Percentiles rank a stretch among this genome's conserved stretches.
phyloP scores from a whole-genome alignment of 2,888 invertebrate species.

The Trichogramma dendrolimi region DNA sequence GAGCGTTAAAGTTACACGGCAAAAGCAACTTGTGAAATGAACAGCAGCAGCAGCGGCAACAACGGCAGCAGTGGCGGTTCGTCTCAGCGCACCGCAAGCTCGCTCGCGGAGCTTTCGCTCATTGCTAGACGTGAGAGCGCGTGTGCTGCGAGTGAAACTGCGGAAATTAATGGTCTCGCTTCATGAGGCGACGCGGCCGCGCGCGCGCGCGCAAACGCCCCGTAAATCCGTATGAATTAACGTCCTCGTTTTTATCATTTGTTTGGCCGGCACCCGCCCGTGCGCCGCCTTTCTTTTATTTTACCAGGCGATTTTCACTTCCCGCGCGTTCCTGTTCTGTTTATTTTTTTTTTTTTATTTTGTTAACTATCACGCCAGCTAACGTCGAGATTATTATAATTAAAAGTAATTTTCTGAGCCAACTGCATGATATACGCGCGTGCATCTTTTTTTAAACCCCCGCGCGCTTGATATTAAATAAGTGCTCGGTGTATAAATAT shows the following conservation, averaged over 20 bases:
- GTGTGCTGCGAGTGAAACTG: not conserved
- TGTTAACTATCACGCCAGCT: no score
- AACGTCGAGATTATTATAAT: no score
- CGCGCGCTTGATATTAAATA: no score
- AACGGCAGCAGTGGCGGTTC: not conserved
- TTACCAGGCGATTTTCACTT: no score
- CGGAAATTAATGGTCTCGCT: conserved; percentile 17
- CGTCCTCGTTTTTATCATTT: conserved; percentile 37
- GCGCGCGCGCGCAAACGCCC: conserved; percentile 7
- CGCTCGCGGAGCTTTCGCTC: conserved; percentile 2
- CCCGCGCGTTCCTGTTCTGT: no score
- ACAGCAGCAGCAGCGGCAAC: not conserved
- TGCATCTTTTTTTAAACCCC: no score
- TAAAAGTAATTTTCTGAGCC: no score
- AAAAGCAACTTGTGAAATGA: conserved; percentile 1
- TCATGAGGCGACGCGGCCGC: conserved; percentile 9
- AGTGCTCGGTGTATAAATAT: no score
- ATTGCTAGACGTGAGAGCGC: not conserved
- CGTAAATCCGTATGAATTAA: no score
- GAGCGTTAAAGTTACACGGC: not conserved
- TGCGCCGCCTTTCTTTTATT: conserved; percentile 31
- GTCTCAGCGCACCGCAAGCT: not conserved
- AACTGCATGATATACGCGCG: no score
- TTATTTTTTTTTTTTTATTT: no score
- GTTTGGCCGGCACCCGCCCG: conserved; percentile 30